Conservation (phyloP, 2,113 vertebrate genomes). For the Canis aureus region DNA sequence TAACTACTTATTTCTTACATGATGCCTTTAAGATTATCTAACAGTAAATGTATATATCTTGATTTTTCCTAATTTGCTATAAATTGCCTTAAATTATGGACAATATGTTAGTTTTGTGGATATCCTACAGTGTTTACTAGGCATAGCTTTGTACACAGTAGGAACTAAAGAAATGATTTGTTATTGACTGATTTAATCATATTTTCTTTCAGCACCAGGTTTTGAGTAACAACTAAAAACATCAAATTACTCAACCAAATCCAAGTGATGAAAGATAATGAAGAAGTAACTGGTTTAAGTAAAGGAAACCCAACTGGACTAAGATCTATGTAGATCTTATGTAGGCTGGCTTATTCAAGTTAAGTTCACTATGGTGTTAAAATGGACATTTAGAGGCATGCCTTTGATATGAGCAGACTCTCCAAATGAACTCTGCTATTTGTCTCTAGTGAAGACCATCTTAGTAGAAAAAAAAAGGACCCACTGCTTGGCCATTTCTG, state of each 20-base stretch:
- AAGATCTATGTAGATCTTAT: neutral
- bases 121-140: neutral
- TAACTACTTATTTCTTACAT: neutral
- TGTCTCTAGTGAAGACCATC: conserved; percentile 55
- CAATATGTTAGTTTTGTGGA: neutral
- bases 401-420: neutral
- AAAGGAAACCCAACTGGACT: neutral
- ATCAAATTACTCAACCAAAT: conserved; percentile 30
- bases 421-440: neutral
- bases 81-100: neutral
- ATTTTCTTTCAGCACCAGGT: neutral
- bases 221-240: conserved; percentile 20
- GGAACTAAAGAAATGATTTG: neutral
- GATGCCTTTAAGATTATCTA: neutral
- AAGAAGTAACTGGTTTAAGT: neutral
- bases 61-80: neutral
- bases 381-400: neutral
- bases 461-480: conserved; percentile 20
- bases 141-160: neutral
- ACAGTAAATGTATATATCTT: neutral
- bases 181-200: neutral
- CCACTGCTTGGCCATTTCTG: neutral
- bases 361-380: neutral
- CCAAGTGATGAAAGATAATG: neutral
- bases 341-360: neutral